Evolutionary conservation across 2,797 vertebrate species (phyloP).

Genomic region (Buceros bicornis): DNA sequence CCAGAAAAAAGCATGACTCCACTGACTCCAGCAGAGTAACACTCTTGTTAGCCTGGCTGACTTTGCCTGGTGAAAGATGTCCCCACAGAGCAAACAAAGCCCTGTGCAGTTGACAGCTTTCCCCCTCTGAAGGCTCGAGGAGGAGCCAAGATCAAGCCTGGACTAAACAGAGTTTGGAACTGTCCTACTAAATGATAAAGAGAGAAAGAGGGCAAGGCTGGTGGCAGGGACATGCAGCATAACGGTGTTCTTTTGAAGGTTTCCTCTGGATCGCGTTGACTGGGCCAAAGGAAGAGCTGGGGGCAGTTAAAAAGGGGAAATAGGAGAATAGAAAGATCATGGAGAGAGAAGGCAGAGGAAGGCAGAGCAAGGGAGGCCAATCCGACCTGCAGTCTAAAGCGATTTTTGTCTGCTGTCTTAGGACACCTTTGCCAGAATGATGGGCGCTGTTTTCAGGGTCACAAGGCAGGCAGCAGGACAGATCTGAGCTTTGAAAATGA

Average conservation of each 20-base stretch:
- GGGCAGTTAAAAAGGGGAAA: neutral
- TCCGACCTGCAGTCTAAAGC: neutral
- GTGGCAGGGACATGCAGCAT: neutral
- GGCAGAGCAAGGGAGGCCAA: neutral
- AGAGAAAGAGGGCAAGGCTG: neutral
- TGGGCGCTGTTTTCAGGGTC: neutral
- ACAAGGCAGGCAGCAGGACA: neutral
- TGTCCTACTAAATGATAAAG: neutral
- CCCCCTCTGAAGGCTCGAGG: neutral
- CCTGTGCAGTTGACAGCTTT: neutral
- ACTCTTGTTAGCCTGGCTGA: neutral
- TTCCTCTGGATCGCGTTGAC: neutral
- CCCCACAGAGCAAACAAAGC: neutral
- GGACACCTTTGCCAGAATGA: neutral
- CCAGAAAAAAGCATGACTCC: neutral
- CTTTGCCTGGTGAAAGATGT: neutral
- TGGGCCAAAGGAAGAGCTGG: neutral
- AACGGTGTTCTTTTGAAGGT: rapidly evolving
- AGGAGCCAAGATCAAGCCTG: neutral
- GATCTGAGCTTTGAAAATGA: neutral
- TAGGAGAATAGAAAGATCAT: neutral
- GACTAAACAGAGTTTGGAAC: neutral
- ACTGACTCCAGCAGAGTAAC: neutral
- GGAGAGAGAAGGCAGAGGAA: neutral
- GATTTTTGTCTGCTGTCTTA: neutral